phyloP scores from a whole-genome alignment of 2,888 invertebrate species.

The Stomorhina lunata region DNA sequence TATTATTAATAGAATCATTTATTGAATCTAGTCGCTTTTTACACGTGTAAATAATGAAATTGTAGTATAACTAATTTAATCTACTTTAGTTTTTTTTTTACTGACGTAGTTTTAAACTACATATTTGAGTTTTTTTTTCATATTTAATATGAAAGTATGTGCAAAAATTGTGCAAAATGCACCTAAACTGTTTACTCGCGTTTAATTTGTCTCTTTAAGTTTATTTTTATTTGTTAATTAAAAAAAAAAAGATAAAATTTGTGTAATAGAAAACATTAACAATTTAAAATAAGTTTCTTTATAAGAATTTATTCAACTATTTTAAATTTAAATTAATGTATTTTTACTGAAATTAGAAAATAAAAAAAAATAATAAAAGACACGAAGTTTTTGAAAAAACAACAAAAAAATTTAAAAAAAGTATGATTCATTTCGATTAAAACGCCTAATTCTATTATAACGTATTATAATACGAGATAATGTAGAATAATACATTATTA shows the following conservation, averaged over 20 bases:
- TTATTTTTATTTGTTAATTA: conserved; percentile 18
- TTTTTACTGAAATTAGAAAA: conserved; percentile 21
- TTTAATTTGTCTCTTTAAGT: neutral
- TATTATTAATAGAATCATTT: conserved; percentile 29
- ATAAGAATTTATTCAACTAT: conserved; percentile 16
- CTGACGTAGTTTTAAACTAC: neutral
- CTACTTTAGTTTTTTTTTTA: neutral
- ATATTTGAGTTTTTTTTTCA: neutral
- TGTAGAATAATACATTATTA: too few relatives aligned
- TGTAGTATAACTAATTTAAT: conserved; percentile 38
- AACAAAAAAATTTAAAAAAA: neutral
- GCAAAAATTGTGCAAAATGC: conserved; percentile 23
- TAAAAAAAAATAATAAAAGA: conserved; percentile 7
- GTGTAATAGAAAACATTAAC: neutral
- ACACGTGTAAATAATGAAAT: conserved; percentile 55
- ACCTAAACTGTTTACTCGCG: neutral
- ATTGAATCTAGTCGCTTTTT: conserved; percentile 60
- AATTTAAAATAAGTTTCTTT: conserved; percentile 22
- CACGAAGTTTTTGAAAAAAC: neutral
- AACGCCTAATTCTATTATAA: too few relatives aligned
- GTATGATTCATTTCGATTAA: too few relatives aligned
- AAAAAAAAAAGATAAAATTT: conserved; percentile 2
- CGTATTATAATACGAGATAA: too few relatives aligned
- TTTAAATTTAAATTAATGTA: conserved; percentile 20
- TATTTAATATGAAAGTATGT: conserved; percentile 2